Evolutionary conservation across 2,113 vertebrate species (phyloP), one percentile per base, ranked within the genome.

Genomic region (Pseudonaja textilis): DNA sequence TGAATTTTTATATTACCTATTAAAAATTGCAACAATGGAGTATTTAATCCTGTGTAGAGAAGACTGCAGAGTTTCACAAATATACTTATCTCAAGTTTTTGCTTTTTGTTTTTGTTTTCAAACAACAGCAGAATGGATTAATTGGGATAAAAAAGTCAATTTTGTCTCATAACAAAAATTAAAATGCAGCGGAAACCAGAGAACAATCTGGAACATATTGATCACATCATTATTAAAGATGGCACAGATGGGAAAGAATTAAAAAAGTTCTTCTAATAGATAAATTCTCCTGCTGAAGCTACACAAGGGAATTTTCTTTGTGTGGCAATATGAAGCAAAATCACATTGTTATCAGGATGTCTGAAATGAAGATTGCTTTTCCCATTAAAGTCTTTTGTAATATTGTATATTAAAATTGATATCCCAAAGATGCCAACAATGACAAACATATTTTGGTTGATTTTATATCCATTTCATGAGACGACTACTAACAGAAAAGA

Each of bases 181-280:
- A 91, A 85, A 91, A 50, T 42, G 22, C 50, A 85, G 69, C 23
- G 39, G 81, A 85, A 55, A 34, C 12, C 34, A 55, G 69, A 54
- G 23, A 85, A 22, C 50, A 91, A 69, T 90, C 16, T 64, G 89
- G 25, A 91, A 91, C 69, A 85, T 81, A 69, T 91, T 91, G 90
- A 91, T 91, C 64, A 91, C 50, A 90, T 52, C 61, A 90, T 50
- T 54, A 55, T 91, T n/a, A 81, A 85, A 85, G 42, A 89, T 64
- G n/a, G 18, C 20, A 55, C 22, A 90, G 90, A 90, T 81, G 90
- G 42, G 29, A 81, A 55, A 42, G 50, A 26, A 42, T 81, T 57
- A 14, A 81, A 39, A 85, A 42, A 26, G 50, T 81, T 54, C 1
- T 81, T 74, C 89, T 85, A 90, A 74, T 81, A 90, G 47, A 39